Evolutionary conservation across 2,113 vertebrate species (phyloP), one percentile per base, ranked within the genome.

Genomic region (Seriola quinqueradiata): DNA sequence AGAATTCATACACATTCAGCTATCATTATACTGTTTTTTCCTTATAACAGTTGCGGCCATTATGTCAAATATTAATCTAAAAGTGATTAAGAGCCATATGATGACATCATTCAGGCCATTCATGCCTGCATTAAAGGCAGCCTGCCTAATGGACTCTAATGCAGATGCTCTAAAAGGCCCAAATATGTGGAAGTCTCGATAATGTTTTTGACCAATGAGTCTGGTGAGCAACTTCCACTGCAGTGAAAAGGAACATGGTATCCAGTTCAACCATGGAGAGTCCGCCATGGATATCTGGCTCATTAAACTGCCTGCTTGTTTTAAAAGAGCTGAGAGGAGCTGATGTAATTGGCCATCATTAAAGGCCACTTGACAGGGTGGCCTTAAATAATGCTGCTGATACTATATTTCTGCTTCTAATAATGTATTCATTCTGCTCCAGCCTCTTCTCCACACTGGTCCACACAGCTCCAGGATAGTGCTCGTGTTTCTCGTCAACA

Each of bases 291-390:
- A 59, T 42, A 66, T 42, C 3, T 28, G 4, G 50, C 64, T 77
- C 80, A 83, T 82, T 84, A 77, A 71, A 75, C 50, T 67, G 68
- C 32, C 68, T 25, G 42, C 34, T 70, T 70, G 57, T 46, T 75
- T 81, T 63, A 64, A 59, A 83, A 48, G 63, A 34, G 25, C 80
- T 16, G 42, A 82, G 72, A 75, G 23, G 60, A 72, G 65, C 67
- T 61, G 54, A 80, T 66, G 70, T 74, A 73, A 77, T 55, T 64
- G 68, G 52, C 63, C 44, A 60, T 76, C 70, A 75, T 60, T 66
- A 57, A 69, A 86, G 59, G 63, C 61, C 46, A 71, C 58, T 61
- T 1, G 3, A 57, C 12, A 64, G 61, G 16, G 6, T 36, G 48
- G 57, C 78, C 57, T 74, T 70, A 61, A 64, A 80, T 61, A 68